Percentiles rank a stretch among this genome's conserved stretches.
These are phyloP conservation scores for Eupithecia subumbrata DNA, from an alignment of 2,888 invertebrate species.

Conservation along the genomic window DNA sequence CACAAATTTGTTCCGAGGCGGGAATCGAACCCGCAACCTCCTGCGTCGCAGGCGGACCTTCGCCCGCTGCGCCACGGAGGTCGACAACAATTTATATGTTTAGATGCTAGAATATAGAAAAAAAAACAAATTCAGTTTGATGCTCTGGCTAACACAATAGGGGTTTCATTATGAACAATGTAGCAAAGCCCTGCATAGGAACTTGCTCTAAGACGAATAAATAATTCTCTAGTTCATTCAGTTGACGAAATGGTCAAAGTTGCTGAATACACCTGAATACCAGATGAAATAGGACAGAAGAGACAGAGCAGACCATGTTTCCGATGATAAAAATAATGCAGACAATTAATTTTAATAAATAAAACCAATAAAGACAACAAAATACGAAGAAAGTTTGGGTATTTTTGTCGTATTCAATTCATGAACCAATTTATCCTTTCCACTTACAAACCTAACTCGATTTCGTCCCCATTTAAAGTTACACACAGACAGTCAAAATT, in stretches of 20 bases:
- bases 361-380: neutral
- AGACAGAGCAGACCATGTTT: neutral
- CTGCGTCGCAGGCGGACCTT: too few species aligned
- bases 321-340: neutral
- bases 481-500: constrained; percentile 38
- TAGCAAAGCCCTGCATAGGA: neutral
- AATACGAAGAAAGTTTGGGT: neutral
- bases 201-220: neutral
- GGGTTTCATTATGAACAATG: neutral
- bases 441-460: constrained; percentile 23
- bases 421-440: constrained; percentile 12
- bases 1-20: too few species aligned
- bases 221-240: neutral
- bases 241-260: constrained; percentile 5
- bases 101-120: too few species aligned
- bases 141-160: neutral
- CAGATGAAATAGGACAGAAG: neutral
- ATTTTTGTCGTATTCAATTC: constrained; percentile 15
- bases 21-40: too few species aligned
- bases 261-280: constrained; percentile 5
- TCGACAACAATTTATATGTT: too few species aligned
- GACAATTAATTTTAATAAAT: neutral
- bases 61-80: too few species aligned
- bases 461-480: constrained; percentile 20
- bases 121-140: neutral